Evolutionary conservation across 2,797 vertebrate species (phyloP), one percentile per base, ranked within the genome.

Genomic region (Dryobates pubescens): DNA sequence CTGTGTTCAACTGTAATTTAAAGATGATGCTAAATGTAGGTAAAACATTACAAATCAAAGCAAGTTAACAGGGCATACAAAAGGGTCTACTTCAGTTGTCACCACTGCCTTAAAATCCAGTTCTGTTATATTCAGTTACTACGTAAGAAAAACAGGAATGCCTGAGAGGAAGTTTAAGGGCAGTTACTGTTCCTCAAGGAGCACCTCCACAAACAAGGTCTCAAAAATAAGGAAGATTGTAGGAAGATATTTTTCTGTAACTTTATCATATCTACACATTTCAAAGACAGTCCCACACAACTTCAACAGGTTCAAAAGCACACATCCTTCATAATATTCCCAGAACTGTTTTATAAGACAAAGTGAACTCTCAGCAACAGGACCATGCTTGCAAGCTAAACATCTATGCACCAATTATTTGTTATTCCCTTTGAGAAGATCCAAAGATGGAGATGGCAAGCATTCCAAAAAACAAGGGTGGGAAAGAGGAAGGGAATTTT

Each of bases 401-500:
- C 36, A 64, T 9, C 86, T 90, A 84, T 53, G 57, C 80, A 80
- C 68, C 74, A 58, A 29, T 62, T 45, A 86, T 54, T 84, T 84
- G 62, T 23, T 91, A 86, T 68, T 95, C 85, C 83, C 49, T 91
- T 81, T 84, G 79, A 88, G 79, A 59, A 75, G 68, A 88, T 89
- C 34, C 88, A 88, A 92, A 82, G 58, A 5, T 18, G 2, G 36
- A 88, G 82, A 86, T 8, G 13, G 65, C 51, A 89, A 89, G 80
- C 6, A 0, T 92, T 93, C 91, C 77, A 84, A 82, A 88, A 93
- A 30, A 56, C 27, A 51, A 71, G 80, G 74, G 80, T 93, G 92
- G 92, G 88, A 95, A 94, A 90, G 13, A 5, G 29, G 58, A 92
- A 90, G 84, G 36, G 68, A 96, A 88, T 81, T 93, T 92, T 92